phyloP scores from a whole-genome alignment of 2,797 vertebrate species.

The Limnodromus scolopaceus region DNA sequence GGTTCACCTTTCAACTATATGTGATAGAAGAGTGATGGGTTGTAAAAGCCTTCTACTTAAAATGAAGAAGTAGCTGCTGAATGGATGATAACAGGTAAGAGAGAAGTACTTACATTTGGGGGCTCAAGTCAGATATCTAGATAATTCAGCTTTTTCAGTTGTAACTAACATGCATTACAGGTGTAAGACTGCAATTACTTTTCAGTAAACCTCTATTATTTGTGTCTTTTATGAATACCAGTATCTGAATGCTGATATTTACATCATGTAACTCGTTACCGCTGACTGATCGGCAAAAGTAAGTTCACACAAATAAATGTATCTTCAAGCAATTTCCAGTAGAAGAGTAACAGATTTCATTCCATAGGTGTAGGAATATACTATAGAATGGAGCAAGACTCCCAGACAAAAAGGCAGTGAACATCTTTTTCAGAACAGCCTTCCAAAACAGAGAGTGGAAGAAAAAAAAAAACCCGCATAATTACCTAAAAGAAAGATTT shows the following conservation, averaged over 20 bases:
- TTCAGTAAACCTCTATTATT: not conserved
- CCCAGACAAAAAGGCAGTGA: not conserved
- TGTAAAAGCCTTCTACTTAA: not conserved
- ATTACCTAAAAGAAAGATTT: not conserved
- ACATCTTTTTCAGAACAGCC: not conserved
- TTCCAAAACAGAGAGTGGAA: not conserved
- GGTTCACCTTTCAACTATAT: not conserved
- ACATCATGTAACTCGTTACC: rapidly evolving
- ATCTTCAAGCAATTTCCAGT: not conserved
- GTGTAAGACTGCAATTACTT: not conserved
- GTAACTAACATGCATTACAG: not conserved
- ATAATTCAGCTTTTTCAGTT: not conserved
- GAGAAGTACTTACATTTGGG: not conserved
- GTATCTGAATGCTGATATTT: not conserved
- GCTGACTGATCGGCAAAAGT: not conserved
- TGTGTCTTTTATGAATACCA: not conserved
- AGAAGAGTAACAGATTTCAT: not conserved
- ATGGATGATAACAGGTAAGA: not conserved
- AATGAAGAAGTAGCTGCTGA: not conserved
- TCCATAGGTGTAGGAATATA: not conserved
- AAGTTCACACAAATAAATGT: not conserved
- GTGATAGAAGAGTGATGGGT: not conserved
- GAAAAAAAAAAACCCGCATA: not conserved
- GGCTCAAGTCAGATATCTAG: not conserved
- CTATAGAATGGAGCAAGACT: not conserved